A percentile compares a stretch with the other conserved stretches of the same genome.
Conservation (phyloP, 2,113 vertebrate species). For the Neogobius melanostomus region DNA sequence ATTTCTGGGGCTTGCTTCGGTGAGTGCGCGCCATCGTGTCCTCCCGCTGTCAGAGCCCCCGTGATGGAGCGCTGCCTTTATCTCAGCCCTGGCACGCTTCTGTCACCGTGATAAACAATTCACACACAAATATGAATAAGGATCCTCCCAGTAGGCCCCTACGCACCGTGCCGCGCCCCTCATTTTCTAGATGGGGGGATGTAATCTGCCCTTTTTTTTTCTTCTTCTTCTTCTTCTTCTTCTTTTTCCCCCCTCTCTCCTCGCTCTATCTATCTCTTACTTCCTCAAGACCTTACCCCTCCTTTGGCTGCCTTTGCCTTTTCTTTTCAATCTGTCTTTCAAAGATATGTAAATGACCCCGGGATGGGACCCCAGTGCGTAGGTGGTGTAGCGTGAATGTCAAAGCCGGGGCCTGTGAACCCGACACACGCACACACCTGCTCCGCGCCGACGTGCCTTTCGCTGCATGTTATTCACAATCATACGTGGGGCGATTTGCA, state of each 20-base stretch:
- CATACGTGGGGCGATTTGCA: conserved; percentile 35
- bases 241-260: conserved; percentile 33
- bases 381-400: conserved; percentile 92
- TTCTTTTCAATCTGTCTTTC: conserved; percentile 79
- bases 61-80: conserved; percentile 99
- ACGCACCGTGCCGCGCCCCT: conserved; percentile 68
- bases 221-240: conserved; percentile 43
- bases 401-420: conserved; percentile 89
- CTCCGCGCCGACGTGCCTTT: conserved; percentile 42
- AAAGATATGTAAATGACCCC: conserved; percentile 79
- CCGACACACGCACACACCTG: conserved; percentile 60
- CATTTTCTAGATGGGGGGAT: conserved; percentile 75
- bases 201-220: conserved; percentile 71
- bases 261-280: conserved; percentile 64
- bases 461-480: conserved; percentile 61
- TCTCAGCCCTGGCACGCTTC: conserved; percentile 98
- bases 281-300: conserved; percentile 35
- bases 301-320: conserved; percentile 59
- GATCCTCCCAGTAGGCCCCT: conserved; percentile 99
- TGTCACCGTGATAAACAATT: conserved; percentile 99
- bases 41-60: conserved; percentile 95
- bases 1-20: conserved; percentile 95
- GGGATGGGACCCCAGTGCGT: conserved; percentile 84
- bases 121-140: conserved; percentile 99
- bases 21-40: conserved; percentile 89